Evolutionary conservation across 2,888 invertebrate genomes (phyloP).

Genomic region (Rhopalosiphum nymphaeae): DNA sequence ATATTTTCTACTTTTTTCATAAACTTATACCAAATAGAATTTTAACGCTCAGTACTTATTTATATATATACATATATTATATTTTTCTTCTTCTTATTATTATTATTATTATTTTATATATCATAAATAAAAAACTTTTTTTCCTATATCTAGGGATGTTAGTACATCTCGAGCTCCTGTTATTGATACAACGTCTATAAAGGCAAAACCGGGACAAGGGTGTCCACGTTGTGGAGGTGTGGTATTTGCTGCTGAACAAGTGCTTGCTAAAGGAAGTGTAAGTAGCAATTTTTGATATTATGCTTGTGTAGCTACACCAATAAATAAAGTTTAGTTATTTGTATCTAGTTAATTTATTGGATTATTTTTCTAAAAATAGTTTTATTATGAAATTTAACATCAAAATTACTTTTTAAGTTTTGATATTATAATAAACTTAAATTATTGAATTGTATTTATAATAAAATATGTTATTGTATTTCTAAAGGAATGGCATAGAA

Average conservation of each 20-base stretch:
- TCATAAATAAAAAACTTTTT: not conserved
- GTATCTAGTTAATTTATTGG: not conserved
- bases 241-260: constrained; percentile 94
- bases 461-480: not conserved
- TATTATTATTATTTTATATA: not conserved
- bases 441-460: not conserved
- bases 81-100: not conserved
- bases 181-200: constrained; percentile 83
- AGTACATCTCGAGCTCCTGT: constrained; percentile 72
- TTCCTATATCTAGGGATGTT: constrained; percentile 67
- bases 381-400: not conserved
- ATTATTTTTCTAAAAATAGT: not conserved
- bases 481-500: constrained; percentile 86
- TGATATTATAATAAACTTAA: not conserved
- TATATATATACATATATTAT: not conserved
- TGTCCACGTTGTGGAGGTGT: constrained; percentile 91
- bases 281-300: constrained; percentile 65
- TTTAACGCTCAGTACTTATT: not conserved
- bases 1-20: not conserved
- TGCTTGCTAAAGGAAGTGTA: constrained; percentile 85
- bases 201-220: constrained; percentile 87
- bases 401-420: not conserved
- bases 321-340: not conserved
- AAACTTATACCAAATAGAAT: not conserved
- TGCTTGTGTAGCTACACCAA: not conserved